phyloP scores from a whole-genome alignment of 2,113 vertebrate species.

The Nycticebus coucang region DNA sequence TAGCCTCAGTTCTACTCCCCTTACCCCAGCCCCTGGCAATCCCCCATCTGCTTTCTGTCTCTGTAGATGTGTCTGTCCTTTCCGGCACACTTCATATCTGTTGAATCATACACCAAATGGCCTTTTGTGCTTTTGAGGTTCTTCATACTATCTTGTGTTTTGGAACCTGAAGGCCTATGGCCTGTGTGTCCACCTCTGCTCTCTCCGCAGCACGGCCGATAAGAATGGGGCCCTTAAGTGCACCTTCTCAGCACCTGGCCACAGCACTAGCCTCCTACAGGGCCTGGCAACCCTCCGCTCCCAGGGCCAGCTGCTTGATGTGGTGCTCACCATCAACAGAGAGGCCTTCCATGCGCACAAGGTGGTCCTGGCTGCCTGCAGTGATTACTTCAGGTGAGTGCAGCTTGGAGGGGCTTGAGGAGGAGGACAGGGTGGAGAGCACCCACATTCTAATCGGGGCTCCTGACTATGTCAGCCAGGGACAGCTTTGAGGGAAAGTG shows the following conservation, averaged over 20 bases:
- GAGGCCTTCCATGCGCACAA: conserved; percentile 97
- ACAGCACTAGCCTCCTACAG: conserved; percentile 94
- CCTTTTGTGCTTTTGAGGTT: not conserved
- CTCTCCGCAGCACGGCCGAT: conserved; percentile 90
- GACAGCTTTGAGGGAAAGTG: not conserved
- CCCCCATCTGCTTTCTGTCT: not conserved
- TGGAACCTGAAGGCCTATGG: not conserved
- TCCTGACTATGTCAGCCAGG: not conserved
- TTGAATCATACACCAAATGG: not conserved
- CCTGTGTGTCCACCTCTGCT: conserved; percentile 72
- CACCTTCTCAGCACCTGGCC: conserved; percentile 95
- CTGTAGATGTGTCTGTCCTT: not conserved
- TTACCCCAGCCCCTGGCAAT: not conserved
- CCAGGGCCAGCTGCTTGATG: conserved; percentile 96
- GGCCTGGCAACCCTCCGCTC: conserved; percentile 93
- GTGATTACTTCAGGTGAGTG: conserved; percentile 98
- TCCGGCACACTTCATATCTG: not conserved
- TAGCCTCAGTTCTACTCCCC: not conserved
- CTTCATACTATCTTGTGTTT: fast-evolving
- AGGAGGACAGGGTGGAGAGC: not conserved
- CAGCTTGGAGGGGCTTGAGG: not conserved
- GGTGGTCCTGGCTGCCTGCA: conserved; percentile 98
- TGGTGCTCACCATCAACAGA: conserved; percentile 93
- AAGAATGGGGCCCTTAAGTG: conserved; percentile 94
- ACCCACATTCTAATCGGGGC: not conserved